Conservation (phyloP, 2,113 vertebrate genomes). For the Anhinga rufa region DNA sequence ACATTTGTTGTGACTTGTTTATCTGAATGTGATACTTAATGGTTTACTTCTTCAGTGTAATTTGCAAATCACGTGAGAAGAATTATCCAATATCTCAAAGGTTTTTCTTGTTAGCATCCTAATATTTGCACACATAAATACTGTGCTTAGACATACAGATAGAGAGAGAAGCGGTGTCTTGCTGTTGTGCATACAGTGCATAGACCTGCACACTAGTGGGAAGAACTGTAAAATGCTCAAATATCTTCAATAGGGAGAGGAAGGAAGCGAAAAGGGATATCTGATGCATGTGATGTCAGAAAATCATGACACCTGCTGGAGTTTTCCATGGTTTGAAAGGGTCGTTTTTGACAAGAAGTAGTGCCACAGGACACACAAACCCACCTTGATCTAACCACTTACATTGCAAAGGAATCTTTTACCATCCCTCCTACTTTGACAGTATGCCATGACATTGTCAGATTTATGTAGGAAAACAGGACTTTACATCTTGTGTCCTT, state of each 20-base stretch:
- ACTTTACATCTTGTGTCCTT: neutral
- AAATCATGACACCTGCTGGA: neutral
- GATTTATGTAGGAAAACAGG: neutral
- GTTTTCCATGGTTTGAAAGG: neutral
- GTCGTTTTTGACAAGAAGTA: neutral
- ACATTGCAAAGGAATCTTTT: neutral
- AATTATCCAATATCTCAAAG: neutral
- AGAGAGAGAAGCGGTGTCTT: neutral
- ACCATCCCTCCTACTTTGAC: neutral
- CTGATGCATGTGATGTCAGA: neutral
- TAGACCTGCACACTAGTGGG: neutral
- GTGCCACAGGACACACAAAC: neutral
- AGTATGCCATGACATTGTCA: neutral
- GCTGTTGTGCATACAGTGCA: neutral
- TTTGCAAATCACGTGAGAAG: neutral
- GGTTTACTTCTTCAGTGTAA: neutral
- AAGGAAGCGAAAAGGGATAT: rapidly evolving
- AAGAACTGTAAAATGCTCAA: neutral
- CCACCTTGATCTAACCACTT: neutral
- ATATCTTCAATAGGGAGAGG: neutral
- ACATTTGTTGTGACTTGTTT: neutral
- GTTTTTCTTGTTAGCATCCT: neutral
- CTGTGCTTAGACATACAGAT: neutral
- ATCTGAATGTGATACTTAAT: neutral
- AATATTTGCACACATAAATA: neutral